Conservation (phyloP, 2,888 invertebrate genomes). For the Pardosa pseudoannulata region DNA sequence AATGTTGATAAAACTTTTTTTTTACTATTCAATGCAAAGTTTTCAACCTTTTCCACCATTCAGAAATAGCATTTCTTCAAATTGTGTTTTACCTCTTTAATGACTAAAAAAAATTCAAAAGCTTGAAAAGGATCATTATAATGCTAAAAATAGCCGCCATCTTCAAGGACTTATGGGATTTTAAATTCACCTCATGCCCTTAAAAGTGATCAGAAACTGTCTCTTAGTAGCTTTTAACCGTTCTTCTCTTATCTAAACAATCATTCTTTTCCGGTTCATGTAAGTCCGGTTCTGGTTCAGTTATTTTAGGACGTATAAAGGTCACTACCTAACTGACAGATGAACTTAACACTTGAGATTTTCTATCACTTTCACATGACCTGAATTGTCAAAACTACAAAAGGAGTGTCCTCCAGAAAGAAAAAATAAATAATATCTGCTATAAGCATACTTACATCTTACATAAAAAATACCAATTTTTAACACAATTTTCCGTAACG, state of each 20-base stretch:
- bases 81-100: no score
- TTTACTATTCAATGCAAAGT: no score
- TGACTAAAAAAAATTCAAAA: no score
- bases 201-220: neutral
- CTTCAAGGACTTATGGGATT: neutral
- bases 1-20: no score
- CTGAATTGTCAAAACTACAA: no score
- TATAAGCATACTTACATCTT: no score
- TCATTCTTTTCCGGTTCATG: neutral
- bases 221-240: neutral
- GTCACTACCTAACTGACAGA: neutral
- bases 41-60: no score
- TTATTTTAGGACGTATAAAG: neutral
- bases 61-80: no score
- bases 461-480: no score
- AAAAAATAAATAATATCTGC: no score
- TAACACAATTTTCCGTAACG: no score
- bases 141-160: neutral
- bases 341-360: neutral
- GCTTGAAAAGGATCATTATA: neutral
- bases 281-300: slow-evolving; percentile 11
- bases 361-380: neutral
- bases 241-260: neutral
- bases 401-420: no score
- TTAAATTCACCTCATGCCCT: neutral